Evolutionary conservation across 2,888 invertebrate species (phyloP).

Genomic region (Macrophya alboannulata): DNA sequence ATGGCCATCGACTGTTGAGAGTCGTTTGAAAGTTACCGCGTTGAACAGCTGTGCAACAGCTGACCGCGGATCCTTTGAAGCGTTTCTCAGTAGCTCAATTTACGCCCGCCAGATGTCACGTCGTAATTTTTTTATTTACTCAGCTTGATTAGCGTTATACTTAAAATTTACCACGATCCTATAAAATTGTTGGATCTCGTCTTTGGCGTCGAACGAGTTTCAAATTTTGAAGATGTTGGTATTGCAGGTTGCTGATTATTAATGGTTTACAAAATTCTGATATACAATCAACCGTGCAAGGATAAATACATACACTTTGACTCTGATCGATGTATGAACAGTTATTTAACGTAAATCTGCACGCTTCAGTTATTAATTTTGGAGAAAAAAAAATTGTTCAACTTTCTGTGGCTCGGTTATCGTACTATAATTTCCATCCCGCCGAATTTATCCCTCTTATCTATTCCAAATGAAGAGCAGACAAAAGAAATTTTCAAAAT

Average conservation of each 20-base stretch:
- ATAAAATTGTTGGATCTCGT: neutral
- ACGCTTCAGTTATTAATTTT: neutral
- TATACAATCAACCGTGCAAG: no score
- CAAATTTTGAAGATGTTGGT: neutral
- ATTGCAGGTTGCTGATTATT: neutral
- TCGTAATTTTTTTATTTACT: neutral
- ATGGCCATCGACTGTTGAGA: neutral
- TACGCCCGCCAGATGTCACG: neutral
- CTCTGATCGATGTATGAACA: neutral
- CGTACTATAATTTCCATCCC: no score
- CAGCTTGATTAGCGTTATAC: no score
- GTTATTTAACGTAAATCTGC: neutral
- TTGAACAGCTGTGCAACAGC: neutral
- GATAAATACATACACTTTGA: neutral
- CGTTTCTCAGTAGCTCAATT: neutral
- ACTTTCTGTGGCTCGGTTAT: neutral
- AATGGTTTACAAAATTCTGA: neutral
- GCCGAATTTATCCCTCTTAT: no score
- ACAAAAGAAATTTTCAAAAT: neutral
- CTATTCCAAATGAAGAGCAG: no score
- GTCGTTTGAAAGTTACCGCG: constrained; percentile 14
- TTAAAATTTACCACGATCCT: neutral
- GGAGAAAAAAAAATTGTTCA: neutral
- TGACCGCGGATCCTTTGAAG: neutral
- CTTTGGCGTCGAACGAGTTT: neutral